Evolutionary conservation across 2,113 vertebrate species (phyloP).

Genomic region (Lethenteron camtschaticum): DNA sequence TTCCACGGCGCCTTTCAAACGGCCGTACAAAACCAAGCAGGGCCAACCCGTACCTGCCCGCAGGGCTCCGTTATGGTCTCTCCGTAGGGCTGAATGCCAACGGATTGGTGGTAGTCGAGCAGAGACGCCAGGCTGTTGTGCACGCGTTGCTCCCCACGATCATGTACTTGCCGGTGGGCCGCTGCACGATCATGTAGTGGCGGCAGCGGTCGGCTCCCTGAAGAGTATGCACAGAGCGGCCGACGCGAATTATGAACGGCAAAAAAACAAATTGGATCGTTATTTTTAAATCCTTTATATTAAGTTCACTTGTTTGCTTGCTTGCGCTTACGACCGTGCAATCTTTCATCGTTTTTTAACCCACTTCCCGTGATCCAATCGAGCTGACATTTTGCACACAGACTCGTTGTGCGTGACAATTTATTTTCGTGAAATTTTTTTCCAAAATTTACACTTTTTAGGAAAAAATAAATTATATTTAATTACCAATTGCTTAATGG

Average conservation of each 20-base stretch:
- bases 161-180: slow-evolving; percentile 25
- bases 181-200: slow-evolving; percentile 33
- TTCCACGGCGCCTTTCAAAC: neutral
- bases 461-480: no score
- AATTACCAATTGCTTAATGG: no score
- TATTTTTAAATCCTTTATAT: no score
- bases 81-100: slow-evolving; percentile 30
- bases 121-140: slow-evolving; percentile 22
- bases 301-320: no score
- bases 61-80: slow-evolving; percentile 26
- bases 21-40: neutral
- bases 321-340: no score
- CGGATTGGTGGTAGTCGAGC: slow-evolving; percentile 20
- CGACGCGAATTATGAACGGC: accelerated
- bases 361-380: no score
- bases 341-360: no score
- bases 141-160: slow-evolving; percentile 28
- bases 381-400: no score
- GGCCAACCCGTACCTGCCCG: slow-evolving; percentile 18
- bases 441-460: no score
- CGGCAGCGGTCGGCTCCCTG: slow-evolving; percentile 22
- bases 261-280: neutral
- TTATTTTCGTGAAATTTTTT: no score
- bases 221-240: neutral
- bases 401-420: no score